Conservation (phyloP, 1,140 invertebrate genomes). For the Rhopalosiphum maidis region DNA sequence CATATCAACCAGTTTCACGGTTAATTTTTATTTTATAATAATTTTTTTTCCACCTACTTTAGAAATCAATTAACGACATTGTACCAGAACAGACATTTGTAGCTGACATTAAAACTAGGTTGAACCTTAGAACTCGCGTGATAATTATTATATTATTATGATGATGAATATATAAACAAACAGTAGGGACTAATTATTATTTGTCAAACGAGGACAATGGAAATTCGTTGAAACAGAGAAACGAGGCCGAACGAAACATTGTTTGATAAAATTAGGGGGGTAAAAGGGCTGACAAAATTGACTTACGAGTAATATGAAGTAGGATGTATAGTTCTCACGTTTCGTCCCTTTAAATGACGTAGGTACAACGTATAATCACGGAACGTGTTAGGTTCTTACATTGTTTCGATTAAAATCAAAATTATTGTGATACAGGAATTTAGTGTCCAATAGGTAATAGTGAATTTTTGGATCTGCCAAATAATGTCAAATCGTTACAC, state of each 20-base stretch:
- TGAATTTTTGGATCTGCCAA: background rate
- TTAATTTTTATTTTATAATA: background rate
- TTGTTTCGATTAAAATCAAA: background rate
- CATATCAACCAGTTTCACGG: background rate
- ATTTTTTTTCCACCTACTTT: background rate
- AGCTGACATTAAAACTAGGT: background rate
- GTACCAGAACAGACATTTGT: background rate
- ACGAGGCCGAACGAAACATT: slow-evolving; percentile 4
- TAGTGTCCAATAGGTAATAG: background rate
- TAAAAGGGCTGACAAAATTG: background rate
- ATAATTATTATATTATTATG: background rate
- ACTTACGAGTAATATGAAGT: background rate
- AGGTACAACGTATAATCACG: background rate
- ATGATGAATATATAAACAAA: background rate
- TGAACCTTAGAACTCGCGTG: background rate
- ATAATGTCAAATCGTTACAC: background rate
- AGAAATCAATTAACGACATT: slow-evolving; percentile 16
- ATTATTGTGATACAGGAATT: background rate
- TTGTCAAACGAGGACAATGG: background rate
- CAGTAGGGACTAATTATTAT: background rate
- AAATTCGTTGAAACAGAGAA: slow-evolving; percentile 8
- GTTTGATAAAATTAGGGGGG: background rate
- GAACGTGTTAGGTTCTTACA: background rate
- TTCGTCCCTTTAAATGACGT: background rate
- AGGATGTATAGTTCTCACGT: background rate